These are phyloP conservation scores for Belgica antarctica DNA, from an alignment of 2,888 invertebrate species.

Conservation along the genomic window DNA sequence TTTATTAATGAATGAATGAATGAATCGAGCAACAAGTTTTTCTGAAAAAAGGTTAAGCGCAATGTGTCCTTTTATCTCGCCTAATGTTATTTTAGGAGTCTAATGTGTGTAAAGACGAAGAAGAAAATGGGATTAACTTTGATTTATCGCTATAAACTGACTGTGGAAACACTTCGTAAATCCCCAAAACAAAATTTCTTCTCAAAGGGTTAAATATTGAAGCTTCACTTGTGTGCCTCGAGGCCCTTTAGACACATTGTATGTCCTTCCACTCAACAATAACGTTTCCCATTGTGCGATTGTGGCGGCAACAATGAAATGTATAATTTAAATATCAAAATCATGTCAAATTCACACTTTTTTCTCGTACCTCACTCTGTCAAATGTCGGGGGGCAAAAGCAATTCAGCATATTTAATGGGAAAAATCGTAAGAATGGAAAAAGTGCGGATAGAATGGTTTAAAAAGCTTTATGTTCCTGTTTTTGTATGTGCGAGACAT, in stretches of 20 bases:
- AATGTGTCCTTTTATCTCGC: background rate
- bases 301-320: slow-evolving; percentile 27
- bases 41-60: background rate
- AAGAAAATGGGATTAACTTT: slow-evolving; percentile 25
- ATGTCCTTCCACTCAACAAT: slow-evolving; percentile 21
- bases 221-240: slow-evolving; percentile 19
- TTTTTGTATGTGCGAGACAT: background rate
- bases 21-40: background rate
- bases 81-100: slow-evolving; percentile 1
- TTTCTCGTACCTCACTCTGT: slow-evolving; percentile 11
- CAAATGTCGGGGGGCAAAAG: slow-evolving; percentile 28
- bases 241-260: slow-evolving; percentile 1
- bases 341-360: slow-evolving; percentile 44
- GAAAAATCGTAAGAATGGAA: slow-evolving; percentile 23
- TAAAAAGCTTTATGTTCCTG: slow-evolving; percentile 5
- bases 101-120: background rate
- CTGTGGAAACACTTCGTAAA: slow-evolving; percentile 1
- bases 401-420: slow-evolving; percentile 19
- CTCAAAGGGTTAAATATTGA: slow-evolving; percentile 42
- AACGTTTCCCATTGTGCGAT: slow-evolving; percentile 23
- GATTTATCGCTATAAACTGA: slow-evolving; percentile 36
- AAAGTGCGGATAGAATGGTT: slow-evolving; percentile 25
- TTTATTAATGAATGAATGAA: background rate
- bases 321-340: slow-evolving; percentile 44
- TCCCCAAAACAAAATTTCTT: background rate